Conservation (phyloP, 2,888 invertebrate species). For the Ophion ventricosus region DNA sequence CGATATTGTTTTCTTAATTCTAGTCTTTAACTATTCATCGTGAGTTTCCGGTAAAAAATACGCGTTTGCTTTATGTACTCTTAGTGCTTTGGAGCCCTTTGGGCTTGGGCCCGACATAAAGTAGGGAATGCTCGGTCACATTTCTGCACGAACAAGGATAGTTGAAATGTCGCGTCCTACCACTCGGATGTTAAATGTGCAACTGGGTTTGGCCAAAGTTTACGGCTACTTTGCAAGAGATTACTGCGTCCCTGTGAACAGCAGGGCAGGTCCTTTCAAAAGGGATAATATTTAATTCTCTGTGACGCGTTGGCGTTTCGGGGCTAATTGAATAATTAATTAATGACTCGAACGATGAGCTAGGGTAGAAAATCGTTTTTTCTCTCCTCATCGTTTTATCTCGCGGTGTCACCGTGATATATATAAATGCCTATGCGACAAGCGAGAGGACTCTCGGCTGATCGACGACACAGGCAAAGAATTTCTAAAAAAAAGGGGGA, state of each 20-base stretch:
- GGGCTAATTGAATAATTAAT: constrained; percentile 66
- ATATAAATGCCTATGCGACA: background rate
- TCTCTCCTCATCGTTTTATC: background rate
- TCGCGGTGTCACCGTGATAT: background rate
- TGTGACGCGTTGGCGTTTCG: constrained; percentile 47
- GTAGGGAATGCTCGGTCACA: too few species aligned
- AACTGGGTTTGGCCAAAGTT: constrained; percentile 9
- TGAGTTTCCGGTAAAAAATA: constrained; percentile 23
- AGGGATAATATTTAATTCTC: constrained; percentile 57
- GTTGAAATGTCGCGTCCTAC: background rate
- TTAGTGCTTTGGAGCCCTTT: background rate
- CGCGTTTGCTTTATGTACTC: constrained; percentile 25
- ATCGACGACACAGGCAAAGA: constrained; percentile 7
- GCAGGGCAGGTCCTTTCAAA: constrained; percentile 4
- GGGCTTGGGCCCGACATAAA: too few species aligned
- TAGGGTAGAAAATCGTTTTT: constrained; percentile 33
- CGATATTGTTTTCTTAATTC: constrained; percentile 10
- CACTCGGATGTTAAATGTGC: constrained; percentile 37
- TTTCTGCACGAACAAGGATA: background rate
- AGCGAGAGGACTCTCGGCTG: constrained; percentile 12
- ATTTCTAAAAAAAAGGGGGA: constrained; percentile 11
- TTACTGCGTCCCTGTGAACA: background rate
- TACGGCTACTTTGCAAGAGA: background rate
- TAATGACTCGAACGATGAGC: constrained; percentile 43
- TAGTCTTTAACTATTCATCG: constrained; percentile 46